A percentile compares a stretch with the other conserved stretches of the same genome.
Conservation (phyloP, 2,888 invertebrate species). For the Apotomis betuletana region DNA sequence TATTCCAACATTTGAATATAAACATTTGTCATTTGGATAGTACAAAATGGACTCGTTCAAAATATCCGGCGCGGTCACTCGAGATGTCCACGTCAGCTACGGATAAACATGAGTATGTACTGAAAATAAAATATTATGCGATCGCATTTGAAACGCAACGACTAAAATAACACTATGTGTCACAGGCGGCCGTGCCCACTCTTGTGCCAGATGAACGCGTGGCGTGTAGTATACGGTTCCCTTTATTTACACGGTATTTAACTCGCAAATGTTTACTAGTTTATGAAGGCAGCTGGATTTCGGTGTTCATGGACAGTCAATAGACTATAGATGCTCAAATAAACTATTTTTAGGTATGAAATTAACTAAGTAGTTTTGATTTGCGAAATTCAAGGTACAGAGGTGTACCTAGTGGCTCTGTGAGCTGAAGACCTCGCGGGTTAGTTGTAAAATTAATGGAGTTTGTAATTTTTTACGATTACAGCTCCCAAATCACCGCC, state of each 20-base stretch:
- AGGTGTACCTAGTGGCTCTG: no score
- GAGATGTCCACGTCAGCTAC: conserved; percentile 63
- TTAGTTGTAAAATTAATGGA: no score
- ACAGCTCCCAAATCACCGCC: no score
- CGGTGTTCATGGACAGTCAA: no score
- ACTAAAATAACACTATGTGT: conserved; percentile 72
- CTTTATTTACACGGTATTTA: conserved; percentile 17
- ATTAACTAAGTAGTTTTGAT: no score
- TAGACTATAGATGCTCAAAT: no score
- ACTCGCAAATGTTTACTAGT: no score
- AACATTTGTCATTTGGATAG: conserved; percentile 40
- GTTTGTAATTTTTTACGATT: no score
- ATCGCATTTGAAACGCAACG: conserved; percentile 73
- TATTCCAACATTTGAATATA: conserved; percentile 31
- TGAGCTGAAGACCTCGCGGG: no score
- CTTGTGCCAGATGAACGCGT: conserved; percentile 46
- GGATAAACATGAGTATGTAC: conserved; percentile 77
- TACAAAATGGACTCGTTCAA: conserved; percentile 60
- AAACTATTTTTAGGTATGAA: no score
- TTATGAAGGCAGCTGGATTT: no score
- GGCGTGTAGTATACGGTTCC: conserved; percentile 8
- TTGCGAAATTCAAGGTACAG: no score
- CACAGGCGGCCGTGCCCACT: conserved; percentile 55
- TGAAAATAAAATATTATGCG: conserved; percentile 80
- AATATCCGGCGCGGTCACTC: conserved; percentile 56